phyloP scores from a whole-genome alignment of 1,140 invertebrate species.

The Caenorhabditis elegans region DNA sequence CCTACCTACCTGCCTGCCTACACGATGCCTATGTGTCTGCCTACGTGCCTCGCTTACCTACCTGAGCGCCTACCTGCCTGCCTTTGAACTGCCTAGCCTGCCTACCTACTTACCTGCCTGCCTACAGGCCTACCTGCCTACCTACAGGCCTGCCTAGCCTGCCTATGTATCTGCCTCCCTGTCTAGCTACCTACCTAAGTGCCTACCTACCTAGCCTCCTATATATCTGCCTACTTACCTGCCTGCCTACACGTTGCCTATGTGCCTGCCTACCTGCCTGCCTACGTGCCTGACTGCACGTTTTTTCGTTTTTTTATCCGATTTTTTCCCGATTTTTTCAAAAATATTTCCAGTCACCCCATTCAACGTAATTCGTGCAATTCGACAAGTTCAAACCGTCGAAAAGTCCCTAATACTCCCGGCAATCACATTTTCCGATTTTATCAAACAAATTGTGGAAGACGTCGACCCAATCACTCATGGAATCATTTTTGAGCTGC shows the following conservation, averaged over 20 bases:
- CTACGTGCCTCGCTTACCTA: neutral
- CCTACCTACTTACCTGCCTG: neutral
- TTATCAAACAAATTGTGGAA: slow-evolving; percentile 23
- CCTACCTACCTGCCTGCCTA: neutral
- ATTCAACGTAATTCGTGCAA: slow-evolving; percentile 26
- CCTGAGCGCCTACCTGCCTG: neutral
- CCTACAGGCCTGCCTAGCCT: too few species aligned
- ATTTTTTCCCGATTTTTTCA: neutral
- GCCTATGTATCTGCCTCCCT: neutral
- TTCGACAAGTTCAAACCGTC: slow-evolving; percentile 7
- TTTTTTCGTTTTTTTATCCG: too few species aligned
- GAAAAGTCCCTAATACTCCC: slow-evolving; percentile 27
- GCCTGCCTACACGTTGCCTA: neutral
- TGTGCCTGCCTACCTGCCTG: neutral
- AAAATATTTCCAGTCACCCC: slow-evolving; percentile 34
- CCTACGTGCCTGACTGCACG: neutral
- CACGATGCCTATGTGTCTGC: neutral
- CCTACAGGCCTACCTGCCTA: neutral
- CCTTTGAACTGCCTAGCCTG: too few species aligned
- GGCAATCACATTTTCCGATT: neutral
- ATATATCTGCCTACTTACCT: too few species aligned
- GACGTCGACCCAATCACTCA: slow-evolving; percentile 3
- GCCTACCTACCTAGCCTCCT: too few species aligned
- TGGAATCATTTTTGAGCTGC: slow-evolving; percentile 6
- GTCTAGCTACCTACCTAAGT: neutral